Evolutionary conservation across 2,797 vertebrate genomes (phyloP), one percentile per base, ranked within the genome.

Genomic region (Chromobotia macracanthus): DNA sequence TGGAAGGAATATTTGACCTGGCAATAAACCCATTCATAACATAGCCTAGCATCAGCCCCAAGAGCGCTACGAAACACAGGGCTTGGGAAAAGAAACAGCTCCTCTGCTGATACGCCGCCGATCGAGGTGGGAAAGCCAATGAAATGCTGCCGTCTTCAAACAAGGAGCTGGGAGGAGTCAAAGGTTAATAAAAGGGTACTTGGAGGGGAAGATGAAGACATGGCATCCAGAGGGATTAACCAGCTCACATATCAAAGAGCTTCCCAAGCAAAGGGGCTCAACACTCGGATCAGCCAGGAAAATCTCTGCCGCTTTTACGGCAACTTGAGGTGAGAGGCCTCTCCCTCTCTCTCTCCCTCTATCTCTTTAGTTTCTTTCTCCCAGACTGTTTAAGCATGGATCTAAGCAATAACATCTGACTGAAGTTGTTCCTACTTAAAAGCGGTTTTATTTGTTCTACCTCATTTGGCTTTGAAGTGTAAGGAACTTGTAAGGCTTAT

Each of bases 121-220:
- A 89, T 92, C 21, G 90, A 78, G 90, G 88, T 64, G 83, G 85
- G 90, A 93, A 92, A 93, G 90, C 91, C 89, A 77, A 86, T 90
- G 90, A 92, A 92, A 92, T 90, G 86, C 90, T 87, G 87, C 84
- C 86, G 85, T 90, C 93, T 93, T 94, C 92, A 93, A 92, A 93
- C 89, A 88, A 87, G 81, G 90, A 92, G 90, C 89, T 86, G 88
- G 87, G 81, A 78, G 64, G 70, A 93, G 93, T 94, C 92, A 94
- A 93, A 95, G 94, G 93, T 95, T 93, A 94, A 93, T 92, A 90
- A 93, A 91, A 93, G 93, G 93, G 89, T 91, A 90, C 90, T 88
- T 90, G 89, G 89, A 92, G 92, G 87, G 87, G 88, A 92, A 89
- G 89, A 94, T 93, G 92, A 93, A 94, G 93, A 94, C 91, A 86